These are phyloP conservation scores for Bemisia tabaci DNA, from an alignment of 1,140 invertebrate genomes.

Conservation along the genomic window DNA sequence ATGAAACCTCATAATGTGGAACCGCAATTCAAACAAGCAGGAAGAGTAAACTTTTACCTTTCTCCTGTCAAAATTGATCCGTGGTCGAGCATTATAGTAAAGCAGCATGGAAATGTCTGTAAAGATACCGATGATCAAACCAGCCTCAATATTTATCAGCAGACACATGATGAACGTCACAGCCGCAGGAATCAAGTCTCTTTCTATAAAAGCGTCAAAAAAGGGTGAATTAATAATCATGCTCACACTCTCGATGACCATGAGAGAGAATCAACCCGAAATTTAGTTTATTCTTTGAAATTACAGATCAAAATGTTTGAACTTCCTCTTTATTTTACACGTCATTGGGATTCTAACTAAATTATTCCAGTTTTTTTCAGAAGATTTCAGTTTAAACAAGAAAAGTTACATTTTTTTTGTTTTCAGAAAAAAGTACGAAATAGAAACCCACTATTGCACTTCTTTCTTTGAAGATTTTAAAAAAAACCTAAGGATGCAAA, in stretches of 20 bases:
- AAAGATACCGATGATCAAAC: slow-evolving; percentile 52
- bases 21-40: too few relatives aligned
- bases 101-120: slow-evolving; percentile 53
- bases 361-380: too few relatives aligned
- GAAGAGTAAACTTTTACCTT: slow-evolving; percentile 32
- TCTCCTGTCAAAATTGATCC: slow-evolving; percentile 32
- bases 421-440: too few relatives aligned
- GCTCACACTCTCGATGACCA: not conserved
- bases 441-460: too few relatives aligned
- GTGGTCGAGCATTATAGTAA: slow-evolving; percentile 48
- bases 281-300: slow-evolving; percentile 1
- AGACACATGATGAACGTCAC: slow-evolving; percentile 47
- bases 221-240: slow-evolving; percentile 13
- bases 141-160: slow-evolving; percentile 48
- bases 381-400: too few relatives aligned
- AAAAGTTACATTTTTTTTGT: too few relatives aligned
- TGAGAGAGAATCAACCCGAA: not conserved
- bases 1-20: too few relatives aligned
- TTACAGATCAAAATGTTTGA: not conserved
- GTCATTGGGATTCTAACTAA: too few relatives aligned
- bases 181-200: slow-evolving; percentile 45
- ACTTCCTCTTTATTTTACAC: too few relatives aligned
- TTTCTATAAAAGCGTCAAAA: slow-evolving; percentile 34
- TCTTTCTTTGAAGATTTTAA: too few relatives aligned
- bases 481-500: too few relatives aligned